Evolutionary conservation across 2,113 vertebrate species (phyloP), one percentile per base, ranked within the genome.

Genomic region (Poeciliopsis occidentalis): DNA sequence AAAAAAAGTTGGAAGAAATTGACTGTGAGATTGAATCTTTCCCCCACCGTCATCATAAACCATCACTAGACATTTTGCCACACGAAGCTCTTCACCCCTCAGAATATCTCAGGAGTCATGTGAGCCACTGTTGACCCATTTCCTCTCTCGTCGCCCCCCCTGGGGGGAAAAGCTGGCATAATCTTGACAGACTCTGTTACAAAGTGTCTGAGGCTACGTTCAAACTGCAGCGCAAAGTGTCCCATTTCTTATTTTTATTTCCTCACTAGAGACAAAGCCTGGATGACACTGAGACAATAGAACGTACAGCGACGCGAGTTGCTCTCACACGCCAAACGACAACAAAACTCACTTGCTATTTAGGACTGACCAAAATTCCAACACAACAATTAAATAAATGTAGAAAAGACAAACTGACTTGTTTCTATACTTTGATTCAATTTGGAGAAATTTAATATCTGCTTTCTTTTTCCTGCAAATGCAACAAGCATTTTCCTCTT

Each of bases 121-220:
- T 82, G 81, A 88, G 75, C 82, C 44, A 67, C 47, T 64, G n/a
- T 67, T 69, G 71, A 87, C 83, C 87, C 71, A 54, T 81, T 90
- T 84, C 75, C 80, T 83, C 61, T 51, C 73, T 67, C 68, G 75
- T 67, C 54, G 75, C 80, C 65, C 79, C 78, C 30, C 34, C 29
- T 2, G 31, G 3, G 19, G 74, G 76, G 70, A 79, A 77, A 15
- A 67, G 34, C 47, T 80, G 67, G 65, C 76, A 61, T 61, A 13
- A 51, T 78, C 73, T 69, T 69, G 51, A 77, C 70, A 65, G 74
- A 75, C 51, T 61, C 51, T 68, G 31, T 19, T 73, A 29, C 62
- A 60, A 27, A 73, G 64, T 78, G 64, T 75, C 11, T 70, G 8
- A 51, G 31, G 34, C 39, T 61, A 31, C 27, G 72, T 67, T 22